A percentile compares a stretch with the other conserved stretches of the same genome.
Conservation (phyloP, 2,888 invertebrate species). For the Tipula helvola region DNA sequence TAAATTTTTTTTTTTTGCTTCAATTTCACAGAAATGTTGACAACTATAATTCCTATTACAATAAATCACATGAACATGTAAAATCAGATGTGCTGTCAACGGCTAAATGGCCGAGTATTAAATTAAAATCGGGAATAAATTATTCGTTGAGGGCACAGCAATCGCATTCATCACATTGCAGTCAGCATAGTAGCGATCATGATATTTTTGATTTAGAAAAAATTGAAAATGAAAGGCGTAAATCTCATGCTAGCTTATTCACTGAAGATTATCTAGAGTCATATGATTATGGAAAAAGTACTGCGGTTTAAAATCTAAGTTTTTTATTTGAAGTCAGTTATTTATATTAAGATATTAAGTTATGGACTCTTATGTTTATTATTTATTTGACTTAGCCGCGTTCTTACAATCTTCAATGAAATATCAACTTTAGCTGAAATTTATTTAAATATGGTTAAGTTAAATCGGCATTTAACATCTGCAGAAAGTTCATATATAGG, state of each 20-base stretch:
- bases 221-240: slow-evolving; percentile 32
- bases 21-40: neutral
- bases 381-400: no score
- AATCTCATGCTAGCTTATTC: slow-evolving; percentile 34
- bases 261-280: slow-evolving; percentile 13
- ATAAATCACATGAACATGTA: neutral
- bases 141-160: slow-evolving; percentile 23
- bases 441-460: no score
- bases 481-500: no score
- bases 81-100: neutral
- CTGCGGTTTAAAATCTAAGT: neutral
- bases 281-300: slow-evolving; percentile 10
- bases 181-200: neutral
- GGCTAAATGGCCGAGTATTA: slow-evolving; percentile 31
- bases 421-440: no score
- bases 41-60: neutral
- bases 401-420: no score
- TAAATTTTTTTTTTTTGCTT: neutral
- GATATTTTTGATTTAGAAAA: slow-evolving; percentile 32
- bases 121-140: slow-evolving; percentile 32
- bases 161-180: slow-evolving; percentile 5
- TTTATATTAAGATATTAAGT: neutral
- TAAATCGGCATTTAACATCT: no score
- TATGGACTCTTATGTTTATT: neutral
- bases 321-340: neutral